phyloP scores from a whole-genome alignment of 1,140 invertebrate species.

The Caenorhabditis inopinata region DNA sequence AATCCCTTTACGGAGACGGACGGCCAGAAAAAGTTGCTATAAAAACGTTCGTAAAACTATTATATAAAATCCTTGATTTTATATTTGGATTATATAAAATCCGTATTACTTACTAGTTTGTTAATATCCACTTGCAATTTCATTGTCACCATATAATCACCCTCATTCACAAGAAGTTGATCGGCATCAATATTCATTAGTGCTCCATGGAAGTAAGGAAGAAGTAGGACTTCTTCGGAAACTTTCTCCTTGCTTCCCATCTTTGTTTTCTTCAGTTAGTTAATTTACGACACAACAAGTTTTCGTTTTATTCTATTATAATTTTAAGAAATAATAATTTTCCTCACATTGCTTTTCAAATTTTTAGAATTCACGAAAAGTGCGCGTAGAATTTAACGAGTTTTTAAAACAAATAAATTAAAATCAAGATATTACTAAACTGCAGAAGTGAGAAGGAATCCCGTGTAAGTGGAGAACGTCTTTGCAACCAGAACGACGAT shows the following conservation, averaged over 20 bases:
- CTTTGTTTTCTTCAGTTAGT: not conserved
- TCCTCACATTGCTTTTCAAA: too few species aligned
- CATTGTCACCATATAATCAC: conserved; percentile 41
- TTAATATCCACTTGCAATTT: conserved; percentile 1
- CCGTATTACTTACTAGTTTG: not conserved
- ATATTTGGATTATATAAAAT: not conserved
- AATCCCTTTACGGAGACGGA: conserved; percentile 6
- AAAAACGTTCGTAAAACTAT: not conserved
- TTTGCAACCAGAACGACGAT: not conserved
- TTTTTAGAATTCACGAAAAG: not conserved
- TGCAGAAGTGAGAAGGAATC: not conserved
- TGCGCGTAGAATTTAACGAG: not conserved
- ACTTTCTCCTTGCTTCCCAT: conserved; percentile 3
- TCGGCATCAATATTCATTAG: conserved; percentile 56
- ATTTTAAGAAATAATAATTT: too few species aligned
- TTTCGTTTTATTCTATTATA: too few species aligned
- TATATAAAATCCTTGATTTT: too few species aligned
- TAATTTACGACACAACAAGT: too few species aligned
- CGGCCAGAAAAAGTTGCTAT: not conserved
- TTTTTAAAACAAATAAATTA: not conserved
- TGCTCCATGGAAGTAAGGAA: conserved; percentile 55
- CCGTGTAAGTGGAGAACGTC: not conserved
- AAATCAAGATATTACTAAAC: not conserved
- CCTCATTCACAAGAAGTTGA: conserved; percentile 43
- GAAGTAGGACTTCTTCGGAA: conserved; percentile 41